Conservation (phyloP, 1,140 invertebrate species). For the Pararge aegeria region DNA sequence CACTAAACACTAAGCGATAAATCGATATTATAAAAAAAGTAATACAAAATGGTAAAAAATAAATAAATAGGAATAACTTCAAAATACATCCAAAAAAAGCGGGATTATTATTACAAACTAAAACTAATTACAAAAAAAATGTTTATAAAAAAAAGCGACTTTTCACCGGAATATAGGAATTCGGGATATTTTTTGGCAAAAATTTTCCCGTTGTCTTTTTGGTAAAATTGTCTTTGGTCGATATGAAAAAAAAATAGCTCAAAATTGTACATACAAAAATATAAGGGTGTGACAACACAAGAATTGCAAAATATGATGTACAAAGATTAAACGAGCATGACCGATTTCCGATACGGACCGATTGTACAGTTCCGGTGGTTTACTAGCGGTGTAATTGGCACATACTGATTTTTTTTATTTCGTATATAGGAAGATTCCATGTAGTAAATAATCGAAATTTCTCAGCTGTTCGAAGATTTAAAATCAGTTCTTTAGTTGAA, state of each 20-base stretch:
- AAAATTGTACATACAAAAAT: conserved; percentile 67
- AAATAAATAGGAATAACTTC: conserved; percentile 71
- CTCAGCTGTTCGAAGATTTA: too few relatives aligned
- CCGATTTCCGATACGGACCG: too few relatives aligned
- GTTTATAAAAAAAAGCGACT: conserved; percentile 43
- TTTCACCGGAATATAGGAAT: conserved; percentile 59
- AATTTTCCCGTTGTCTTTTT: conserved; percentile 47
- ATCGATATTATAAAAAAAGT: conserved; percentile 49
- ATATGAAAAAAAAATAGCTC: conserved; percentile 50
- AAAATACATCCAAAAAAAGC: conserved; percentile 71
- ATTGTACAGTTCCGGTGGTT: too few relatives aligned
- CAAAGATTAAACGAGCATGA: background rate
- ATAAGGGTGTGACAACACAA: conserved; percentile 51
- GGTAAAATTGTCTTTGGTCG: conserved; percentile 55
- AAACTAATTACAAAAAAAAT: conserved; percentile 39
- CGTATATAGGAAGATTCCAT: too few relatives aligned
- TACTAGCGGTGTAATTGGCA: too few relatives aligned
- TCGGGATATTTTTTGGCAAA: conserved; percentile 16
- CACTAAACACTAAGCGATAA: conserved; percentile 44
- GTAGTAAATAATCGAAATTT: too few relatives aligned
- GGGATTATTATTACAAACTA: conserved; percentile 35
- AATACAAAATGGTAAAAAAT: conserved; percentile 68
- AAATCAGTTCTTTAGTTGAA: too few relatives aligned
- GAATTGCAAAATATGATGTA: conserved; percentile 11
- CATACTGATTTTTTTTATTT: too few relatives aligned